Conservation (phyloP, 1,140 invertebrate species). For the Xylocopa sonorina region DNA sequence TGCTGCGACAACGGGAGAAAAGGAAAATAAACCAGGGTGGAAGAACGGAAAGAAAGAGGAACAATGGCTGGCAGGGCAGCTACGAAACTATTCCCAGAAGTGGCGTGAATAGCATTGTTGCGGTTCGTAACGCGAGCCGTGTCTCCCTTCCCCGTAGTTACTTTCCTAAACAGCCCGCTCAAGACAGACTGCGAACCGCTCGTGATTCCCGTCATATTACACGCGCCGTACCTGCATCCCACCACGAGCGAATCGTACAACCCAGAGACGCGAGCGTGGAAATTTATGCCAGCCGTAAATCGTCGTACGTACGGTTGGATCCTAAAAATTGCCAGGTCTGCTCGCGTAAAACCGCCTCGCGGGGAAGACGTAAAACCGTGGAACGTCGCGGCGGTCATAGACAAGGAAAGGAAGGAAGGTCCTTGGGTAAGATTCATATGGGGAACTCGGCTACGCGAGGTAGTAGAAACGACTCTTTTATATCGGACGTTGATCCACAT, state of each 20-base stretch:
- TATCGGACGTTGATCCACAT: neutral
- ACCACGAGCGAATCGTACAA: neutral
- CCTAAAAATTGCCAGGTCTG: slow-evolving; percentile 18
- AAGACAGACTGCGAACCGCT: neutral
- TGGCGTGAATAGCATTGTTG: slow-evolving; percentile 49
- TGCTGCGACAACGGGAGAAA: too few relatives aligned
- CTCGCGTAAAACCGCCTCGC: neutral
- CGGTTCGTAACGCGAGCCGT: slow-evolving; percentile 9
- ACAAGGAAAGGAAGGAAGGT: neutral
- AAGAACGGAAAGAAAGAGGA: neutral
- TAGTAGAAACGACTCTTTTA: neutral
- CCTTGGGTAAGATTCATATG: neutral
- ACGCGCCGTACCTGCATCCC: neutral
- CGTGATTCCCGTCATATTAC: slow-evolving; percentile 39
- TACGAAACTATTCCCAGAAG: slow-evolving; percentile 52
- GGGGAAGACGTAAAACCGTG: neutral
- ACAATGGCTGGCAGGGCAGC: slow-evolving; percentile 20
- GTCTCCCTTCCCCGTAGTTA: slow-evolving; percentile 7
- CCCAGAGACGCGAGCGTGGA: neutral
- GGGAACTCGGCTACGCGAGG: neutral
- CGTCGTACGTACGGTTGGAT: neutral
- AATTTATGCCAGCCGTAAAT: slow-evolving; percentile 20
- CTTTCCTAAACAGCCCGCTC: slow-evolving; percentile 34
- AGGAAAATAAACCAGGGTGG: neutral
- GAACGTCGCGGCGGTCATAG: neutral